phyloP scores from a whole-genome alignment of 1,140 invertebrate species.

The Heliconius eleuchia region DNA sequence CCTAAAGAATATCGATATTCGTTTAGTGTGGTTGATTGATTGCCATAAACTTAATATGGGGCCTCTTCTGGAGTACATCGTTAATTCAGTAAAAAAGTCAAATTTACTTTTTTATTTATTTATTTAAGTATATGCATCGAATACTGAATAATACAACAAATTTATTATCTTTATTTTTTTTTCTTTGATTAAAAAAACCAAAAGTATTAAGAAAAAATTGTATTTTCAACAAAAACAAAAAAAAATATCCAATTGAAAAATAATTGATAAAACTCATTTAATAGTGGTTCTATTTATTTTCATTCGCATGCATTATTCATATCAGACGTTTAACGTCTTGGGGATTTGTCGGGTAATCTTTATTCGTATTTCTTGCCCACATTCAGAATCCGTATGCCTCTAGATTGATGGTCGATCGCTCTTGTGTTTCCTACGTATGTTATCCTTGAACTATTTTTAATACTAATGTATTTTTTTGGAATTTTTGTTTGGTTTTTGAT shows the following conservation, averaged over 20 bases:
- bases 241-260: constrained; percentile 2
- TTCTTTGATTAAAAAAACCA: too few relatives aligned
- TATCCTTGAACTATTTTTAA: constrained; percentile 24
- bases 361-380: constrained; percentile 36
- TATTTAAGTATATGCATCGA: too few relatives aligned
- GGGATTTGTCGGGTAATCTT: constrained; percentile 44
- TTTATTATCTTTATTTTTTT: too few relatives aligned
- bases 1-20: too few relatives aligned
- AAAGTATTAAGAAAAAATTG: too few relatives aligned
- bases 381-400: constrained; percentile 30
- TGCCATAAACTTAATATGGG: too few relatives aligned
- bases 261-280: constrained; percentile 22
- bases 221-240: background rate
- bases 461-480: background rate
- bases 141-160: too few relatives aligned
- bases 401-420: constrained; percentile 30
- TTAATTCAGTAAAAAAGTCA: too few relatives aligned
- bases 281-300: background rate
- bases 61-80: too few relatives aligned
- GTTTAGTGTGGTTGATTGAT: too few relatives aligned
- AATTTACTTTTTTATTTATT: too few relatives aligned
- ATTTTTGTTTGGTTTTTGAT: background rate
- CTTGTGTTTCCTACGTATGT: background rate
- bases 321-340: constrained; percentile 35
- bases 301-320: constrained; percentile 34